These are phyloP conservation scores for Orycteropus afer DNA, from an alignment of 2,113 vertebrate species.

Conservation along the genomic window DNA sequence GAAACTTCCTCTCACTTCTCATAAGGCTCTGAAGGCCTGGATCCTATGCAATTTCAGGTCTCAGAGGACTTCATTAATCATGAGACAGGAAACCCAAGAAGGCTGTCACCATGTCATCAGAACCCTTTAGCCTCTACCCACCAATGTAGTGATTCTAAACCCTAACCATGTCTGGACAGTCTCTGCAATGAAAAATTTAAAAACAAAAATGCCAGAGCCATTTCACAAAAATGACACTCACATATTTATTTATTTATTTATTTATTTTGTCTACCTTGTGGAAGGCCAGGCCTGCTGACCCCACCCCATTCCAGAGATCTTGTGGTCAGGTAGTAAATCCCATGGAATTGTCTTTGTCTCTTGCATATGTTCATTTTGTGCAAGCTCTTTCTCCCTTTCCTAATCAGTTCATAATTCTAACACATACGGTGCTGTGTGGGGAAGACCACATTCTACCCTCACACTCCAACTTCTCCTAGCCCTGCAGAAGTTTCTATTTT, in stretches of 20 bases:
- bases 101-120: neutral
- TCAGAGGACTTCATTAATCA: neutral
- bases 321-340: no score
- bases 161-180: neutral
- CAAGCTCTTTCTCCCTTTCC: slow-evolving; percentile 49
- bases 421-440: slow-evolving; percentile 74
- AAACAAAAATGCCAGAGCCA: neutral
- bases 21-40: neutral
- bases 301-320: neutral
- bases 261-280: neutral
- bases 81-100: neutral
- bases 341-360: slow-evolving; percentile 59
- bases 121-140: neutral
- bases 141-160: neutral
- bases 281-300: neutral
- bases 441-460: slow-evolving; percentile 73
- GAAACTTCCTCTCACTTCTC: neutral
- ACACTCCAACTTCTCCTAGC: slow-evolving; percentile 68
- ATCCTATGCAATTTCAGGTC: neutral
- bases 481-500: slow-evolving; percentile 78
- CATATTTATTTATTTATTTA: neutral
- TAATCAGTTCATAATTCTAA: slow-evolving; percentile 80
- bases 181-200: neutral
- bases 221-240: neutral
- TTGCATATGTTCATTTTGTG: slow-evolving; percentile 68